Evolutionary conservation across 2,797 vertebrate genomes (phyloP), one percentile per base, ranked within the genome.

Genomic region (Emydoidea blandingii): DNA sequence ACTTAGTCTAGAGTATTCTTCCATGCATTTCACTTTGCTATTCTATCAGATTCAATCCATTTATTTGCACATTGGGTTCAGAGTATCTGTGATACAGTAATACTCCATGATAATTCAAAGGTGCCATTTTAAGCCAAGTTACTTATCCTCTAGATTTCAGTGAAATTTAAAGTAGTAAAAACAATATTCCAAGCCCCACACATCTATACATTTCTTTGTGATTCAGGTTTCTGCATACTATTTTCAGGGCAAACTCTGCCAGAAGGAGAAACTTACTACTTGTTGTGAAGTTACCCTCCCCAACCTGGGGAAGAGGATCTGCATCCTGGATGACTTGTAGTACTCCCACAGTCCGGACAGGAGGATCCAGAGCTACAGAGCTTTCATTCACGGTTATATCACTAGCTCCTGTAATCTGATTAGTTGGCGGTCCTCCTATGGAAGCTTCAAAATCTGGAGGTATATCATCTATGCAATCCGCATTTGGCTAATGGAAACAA

Each of bases 381-480:
- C 99, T 99, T 97, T 99, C 99, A 0, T 99, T 99, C 72, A 99
- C 98, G 0, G 99, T 99, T 31, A 98, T 98, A 76, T 99, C 99
- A 1, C 99, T 99, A 21, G 99, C 99, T 4, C 98, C 99, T 0
- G 99, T 99, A 98, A 99, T 98, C 95, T 98, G 98, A 98, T 99
- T 99, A 94, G 98, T 99, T 2, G 99, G 98, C 0, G 98, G 98
- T 15, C 98, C 99, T 81, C 98, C 99, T 83, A 99, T 96, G 10
- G 99, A 99, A 8, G 97, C 98, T 98, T 99, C 99, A 8, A 99
- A 98, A 97, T 99, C 99, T 1, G 99, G 98, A 88, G 99, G 99
- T 85, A 98, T 96, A 81, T 99, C 99, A 5, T 99, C 99, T 89
- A 98, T 98, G 97, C 99, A 99, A 97, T 99, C 99, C 12, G 99